Evolutionary conservation across 2,113 vertebrate genomes (phyloP).

Genomic region (Agelaius phoeniceus): DNA sequence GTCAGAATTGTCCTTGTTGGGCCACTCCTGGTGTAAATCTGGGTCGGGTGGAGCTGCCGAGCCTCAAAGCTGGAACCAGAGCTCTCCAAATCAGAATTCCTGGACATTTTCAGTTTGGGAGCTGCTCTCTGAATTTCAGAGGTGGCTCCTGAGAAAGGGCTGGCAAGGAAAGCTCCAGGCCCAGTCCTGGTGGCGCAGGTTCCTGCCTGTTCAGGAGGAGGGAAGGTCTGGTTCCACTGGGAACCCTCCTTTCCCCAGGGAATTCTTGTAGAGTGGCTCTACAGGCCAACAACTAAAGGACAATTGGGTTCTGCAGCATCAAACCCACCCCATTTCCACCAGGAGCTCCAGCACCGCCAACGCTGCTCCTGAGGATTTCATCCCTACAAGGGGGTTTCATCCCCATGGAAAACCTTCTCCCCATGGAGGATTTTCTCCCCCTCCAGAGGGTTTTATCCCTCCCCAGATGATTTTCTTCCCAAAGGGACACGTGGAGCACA

Average conservation of each 20-base stretch:
- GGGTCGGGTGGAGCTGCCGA: not conserved
- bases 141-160: not conserved
- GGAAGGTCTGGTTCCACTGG: not conserved
- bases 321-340: not conserved
- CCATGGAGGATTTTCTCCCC: rapidly evolving
- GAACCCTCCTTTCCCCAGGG: not conserved
- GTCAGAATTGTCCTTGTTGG: not conserved
- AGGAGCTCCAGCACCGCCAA: not conserved
- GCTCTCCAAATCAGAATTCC: not conserved
- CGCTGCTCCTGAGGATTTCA: not conserved
- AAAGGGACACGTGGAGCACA: not conserved
- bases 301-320: not conserved
- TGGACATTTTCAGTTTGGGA: not conserved
- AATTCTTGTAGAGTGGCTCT: not conserved
- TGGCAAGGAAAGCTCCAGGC: not conserved
- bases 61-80: not conserved
- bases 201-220: not conserved
- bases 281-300: not conserved
- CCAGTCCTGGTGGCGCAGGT: not conserved
- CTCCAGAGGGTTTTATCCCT: not conserved
- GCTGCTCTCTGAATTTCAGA: not conserved
- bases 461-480: not conserved
- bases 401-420: not conserved
- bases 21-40: not conserved
- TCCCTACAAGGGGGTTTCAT: not conserved